These are phyloP conservation scores for Apostichopus californicus DNA, from an alignment of 35 echinoderm and acorn worm species.

Conservation along the genomic window DNA sequence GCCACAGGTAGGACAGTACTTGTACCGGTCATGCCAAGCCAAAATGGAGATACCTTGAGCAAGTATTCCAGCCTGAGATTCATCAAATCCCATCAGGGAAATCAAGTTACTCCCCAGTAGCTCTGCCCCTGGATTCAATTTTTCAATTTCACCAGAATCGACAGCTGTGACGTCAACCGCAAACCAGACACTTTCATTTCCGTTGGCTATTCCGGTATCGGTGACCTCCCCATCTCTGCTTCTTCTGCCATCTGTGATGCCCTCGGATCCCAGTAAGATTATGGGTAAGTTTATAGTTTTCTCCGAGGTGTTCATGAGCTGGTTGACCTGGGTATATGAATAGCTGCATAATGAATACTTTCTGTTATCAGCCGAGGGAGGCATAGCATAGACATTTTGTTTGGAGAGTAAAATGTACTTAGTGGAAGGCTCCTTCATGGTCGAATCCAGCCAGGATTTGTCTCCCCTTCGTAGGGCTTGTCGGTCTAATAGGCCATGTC, in stretches of 20 bases:
- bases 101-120: constrained; percentile 56
- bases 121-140: constrained; percentile 62
- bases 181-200: constrained; percentile 69
- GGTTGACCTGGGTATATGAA: constrained; percentile 59
- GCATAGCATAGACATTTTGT: constrained; percentile 62
- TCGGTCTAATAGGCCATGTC: constrained; percentile 75
- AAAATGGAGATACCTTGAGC: constrained; percentile 83
- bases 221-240: neutral
- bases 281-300: constrained; percentile 20
- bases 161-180: constrained; percentile 75
- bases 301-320: constrained; percentile 49
- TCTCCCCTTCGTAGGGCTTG: constrained; percentile 56
- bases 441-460: constrained; percentile 71
- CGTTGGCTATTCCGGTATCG: neutral
- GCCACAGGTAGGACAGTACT: constrained; percentile 94
- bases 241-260: neutral
- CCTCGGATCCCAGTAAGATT: constrained; percentile 78
- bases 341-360: constrained; percentile 68
- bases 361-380: constrained; percentile 38
- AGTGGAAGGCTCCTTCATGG: constrained; percentile 51
- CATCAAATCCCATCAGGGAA: constrained; percentile 73
- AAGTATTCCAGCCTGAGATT: constrained; percentile 73
- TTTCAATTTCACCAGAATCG: constrained; percentile 50
- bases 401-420: constrained; percentile 74
- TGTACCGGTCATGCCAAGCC: constrained; percentile 88